A percentile compares a stretch with the other conserved stretches of the same genome.
Conservation (phyloP, 2,797 vertebrate species). For the Menidia menidia region DNA sequence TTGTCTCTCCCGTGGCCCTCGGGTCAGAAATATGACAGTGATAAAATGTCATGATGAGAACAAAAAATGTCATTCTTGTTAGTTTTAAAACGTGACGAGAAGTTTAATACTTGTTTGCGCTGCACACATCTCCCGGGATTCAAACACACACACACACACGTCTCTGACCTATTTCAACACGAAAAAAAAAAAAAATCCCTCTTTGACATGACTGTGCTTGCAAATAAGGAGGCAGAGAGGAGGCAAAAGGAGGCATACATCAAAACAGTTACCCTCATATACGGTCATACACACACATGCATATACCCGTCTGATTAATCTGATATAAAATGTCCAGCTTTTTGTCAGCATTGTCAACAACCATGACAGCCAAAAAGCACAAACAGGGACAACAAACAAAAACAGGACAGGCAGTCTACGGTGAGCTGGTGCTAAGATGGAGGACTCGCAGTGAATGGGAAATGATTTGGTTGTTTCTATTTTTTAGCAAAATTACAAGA, state of each 20-base stretch:
- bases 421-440: too few relatives aligned
- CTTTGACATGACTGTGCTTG: conserved; percentile 39
- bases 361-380: conserved; percentile 34
- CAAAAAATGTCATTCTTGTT: conserved; percentile 76
- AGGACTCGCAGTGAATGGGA: conserved; percentile 30
- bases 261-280: conserved; percentile 23
- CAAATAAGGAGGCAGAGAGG: conserved; percentile 13
- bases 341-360: conserved; percentile 41
- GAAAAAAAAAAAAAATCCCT: conserved; percentile 49
- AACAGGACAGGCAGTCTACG: conserved; percentile 3
- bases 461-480: too few relatives aligned
- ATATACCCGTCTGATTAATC: conserved; percentile 30
- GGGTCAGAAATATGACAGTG: conserved; percentile 66
- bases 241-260: conserved; percentile 8
- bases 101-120: conserved; percentile 56
- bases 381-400: neutral
- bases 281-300: conserved; percentile 6
- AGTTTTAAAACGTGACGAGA: conserved; percentile 65
- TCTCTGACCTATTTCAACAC: conserved; percentile 50
- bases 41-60: conserved; percentile 78
- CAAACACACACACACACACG: conserved; percentile 9
- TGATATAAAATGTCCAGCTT: conserved; percentile 35
- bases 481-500: too few relatives aligned
- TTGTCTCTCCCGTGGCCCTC: conserved; percentile 43
- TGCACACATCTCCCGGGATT: conserved; percentile 5